Base-by-base conservation (phyloP, 2,113 vertebrate genomes). In the Clarias gariepinus region DNA sequence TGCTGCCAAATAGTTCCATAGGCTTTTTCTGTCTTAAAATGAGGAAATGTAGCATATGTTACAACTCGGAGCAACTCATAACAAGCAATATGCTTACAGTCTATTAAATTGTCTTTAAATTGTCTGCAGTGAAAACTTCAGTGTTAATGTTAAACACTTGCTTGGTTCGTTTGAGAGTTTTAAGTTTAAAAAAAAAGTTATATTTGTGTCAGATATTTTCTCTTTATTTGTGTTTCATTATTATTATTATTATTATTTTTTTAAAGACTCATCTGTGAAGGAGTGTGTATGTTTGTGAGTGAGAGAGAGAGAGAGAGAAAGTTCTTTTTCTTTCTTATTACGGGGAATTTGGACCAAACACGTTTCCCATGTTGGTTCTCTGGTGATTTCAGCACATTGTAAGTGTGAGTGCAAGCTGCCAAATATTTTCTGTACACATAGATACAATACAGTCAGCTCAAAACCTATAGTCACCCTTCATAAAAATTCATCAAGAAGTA, bases 41-140 rank as follows among this genome's bases (percentile, higher is more conserved):
- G 69, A 61, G 61, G 25, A 81, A 58, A 82, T 63, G 78, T 63
- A 82, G 68, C 85, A 60, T 30, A 36, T 76, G 76, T 82, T 82
- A 71, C 82, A 78, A 41, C 11, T 23, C n/a, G 53, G 60, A 66
- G 73, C 86, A 87, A 86, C 90, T 60, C 55, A 18, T 74, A 78
- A 92, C 92, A 91, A 92, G 92, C 91, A 81, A 64, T 83, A 60
- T 61, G 21, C 57, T 61, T 61, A 61, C 21, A 81, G 55, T 60
- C 16, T 80, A 80, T 10, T 55, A 80, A 47, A 47, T 7, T 21
- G 55, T 81, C 78, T 61, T 33, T 36, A 60, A 36, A 19, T 61
- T 53, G 30, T 61, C 13, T 28, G 41, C 52, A n/a, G n/a, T n/a
- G n/a, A n/a, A n/a, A n/a, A 52, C 13, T 52, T 57, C 66, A 83